A percentile compares a stretch with the other conserved stretches of the same genome.
These are phyloP conservation scores for Lasioglossum villosulum DNA, from an alignment of 2,888 invertebrate species.

Conservation along the genomic window DNA sequence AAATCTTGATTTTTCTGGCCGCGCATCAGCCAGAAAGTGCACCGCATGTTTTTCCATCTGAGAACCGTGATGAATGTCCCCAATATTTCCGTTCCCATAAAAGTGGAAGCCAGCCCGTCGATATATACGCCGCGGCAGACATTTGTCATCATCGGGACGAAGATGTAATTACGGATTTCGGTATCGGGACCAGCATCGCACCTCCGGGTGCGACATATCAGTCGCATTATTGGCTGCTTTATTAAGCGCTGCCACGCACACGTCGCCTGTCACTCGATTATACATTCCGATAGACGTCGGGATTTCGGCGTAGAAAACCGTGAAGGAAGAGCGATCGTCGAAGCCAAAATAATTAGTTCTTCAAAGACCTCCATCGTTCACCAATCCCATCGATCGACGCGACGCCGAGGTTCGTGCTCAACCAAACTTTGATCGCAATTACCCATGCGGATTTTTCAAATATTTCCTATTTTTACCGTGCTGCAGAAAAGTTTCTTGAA, in stretches of 20 bases:
- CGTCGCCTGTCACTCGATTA: constrained; percentile 58
- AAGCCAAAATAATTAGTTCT: constrained; percentile 23
- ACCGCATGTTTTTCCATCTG: constrained; percentile 26
- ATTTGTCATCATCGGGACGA: constrained; percentile 63
- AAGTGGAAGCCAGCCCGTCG: constrained; percentile 38
- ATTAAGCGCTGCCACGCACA: constrained; percentile 59
- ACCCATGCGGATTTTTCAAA: constrained; percentile 1
- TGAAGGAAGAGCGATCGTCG: constrained; percentile 19
- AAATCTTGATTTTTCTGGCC: background rate
- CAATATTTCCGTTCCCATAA: constrained; percentile 38
- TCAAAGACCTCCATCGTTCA: constrained; percentile 3
- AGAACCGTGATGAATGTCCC: constrained; percentile 34
- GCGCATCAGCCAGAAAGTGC: background rate
- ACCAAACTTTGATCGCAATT: background rate
- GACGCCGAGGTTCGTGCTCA: no score
- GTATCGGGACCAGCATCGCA: constrained; percentile 51
- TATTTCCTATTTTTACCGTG: constrained; percentile 6
- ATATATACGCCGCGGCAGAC: constrained; percentile 35
- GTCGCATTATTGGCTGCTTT: constrained; percentile 64
- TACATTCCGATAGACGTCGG: constrained; percentile 33
- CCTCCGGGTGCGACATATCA: constrained; percentile 58
- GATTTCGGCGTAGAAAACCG: constrained; percentile 31
- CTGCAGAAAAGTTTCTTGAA: background rate
- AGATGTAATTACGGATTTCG: constrained; percentile 66
- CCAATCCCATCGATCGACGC: background rate